Evolutionary conservation across 2,797 vertebrate species (phyloP).

Genomic region (Florisuga fusca): DNA sequence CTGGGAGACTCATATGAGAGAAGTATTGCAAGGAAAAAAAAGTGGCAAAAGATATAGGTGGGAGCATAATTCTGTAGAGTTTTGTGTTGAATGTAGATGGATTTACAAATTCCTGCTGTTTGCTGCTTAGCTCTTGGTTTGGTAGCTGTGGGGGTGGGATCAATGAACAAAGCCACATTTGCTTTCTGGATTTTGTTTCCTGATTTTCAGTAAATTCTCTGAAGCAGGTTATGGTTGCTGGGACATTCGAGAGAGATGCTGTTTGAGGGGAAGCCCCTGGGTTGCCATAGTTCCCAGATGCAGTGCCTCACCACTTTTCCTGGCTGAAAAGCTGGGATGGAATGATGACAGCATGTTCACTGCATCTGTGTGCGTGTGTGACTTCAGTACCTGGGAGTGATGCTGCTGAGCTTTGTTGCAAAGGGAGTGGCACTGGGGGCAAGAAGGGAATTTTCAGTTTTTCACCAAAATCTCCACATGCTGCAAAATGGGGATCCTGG

Average conservation of each 20-base stretch:
- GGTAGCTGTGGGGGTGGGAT: not conserved
- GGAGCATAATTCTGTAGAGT: not conserved
- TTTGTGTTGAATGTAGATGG: not conserved
- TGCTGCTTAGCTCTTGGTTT: not conserved
- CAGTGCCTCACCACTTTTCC: not conserved
- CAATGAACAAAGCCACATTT: not conserved
- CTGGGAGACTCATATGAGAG: not conserved
- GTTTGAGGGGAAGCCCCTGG: not conserved
- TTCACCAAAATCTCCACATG: not conserved
- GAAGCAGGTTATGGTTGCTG: not conserved
- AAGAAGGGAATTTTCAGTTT: not conserved
- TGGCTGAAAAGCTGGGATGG: not conserved
- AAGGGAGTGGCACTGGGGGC: not conserved
- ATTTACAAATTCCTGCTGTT: not conserved
- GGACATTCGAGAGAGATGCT: not conserved
- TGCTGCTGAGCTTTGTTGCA: not conserved
- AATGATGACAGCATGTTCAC: not conserved
- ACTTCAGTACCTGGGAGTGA: not conserved
- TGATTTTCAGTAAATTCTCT: not conserved
- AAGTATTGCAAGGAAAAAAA: not conserved
- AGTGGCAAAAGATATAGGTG: not conserved
- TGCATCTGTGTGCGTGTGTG: not conserved
- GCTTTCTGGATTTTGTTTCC: constrained; percentile 7
- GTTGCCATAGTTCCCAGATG: constrained; percentile 2
- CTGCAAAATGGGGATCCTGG: not conserved